Base-by-base conservation (phyloP, 1,140 invertebrate species). In the Cotesia vestalis region DNA sequence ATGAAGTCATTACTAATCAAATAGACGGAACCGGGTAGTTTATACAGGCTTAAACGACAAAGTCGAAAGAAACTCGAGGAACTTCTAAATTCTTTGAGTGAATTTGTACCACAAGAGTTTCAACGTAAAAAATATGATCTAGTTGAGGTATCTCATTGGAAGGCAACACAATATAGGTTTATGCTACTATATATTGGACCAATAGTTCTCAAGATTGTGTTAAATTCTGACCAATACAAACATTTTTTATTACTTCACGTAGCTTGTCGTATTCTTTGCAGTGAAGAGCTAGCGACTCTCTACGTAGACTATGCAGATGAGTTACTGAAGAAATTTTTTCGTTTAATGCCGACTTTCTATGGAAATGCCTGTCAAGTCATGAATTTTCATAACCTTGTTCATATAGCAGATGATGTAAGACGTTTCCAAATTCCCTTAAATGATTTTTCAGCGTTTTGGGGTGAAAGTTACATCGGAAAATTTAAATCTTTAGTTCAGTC, bases 381-480 rank as follows among this genome's bases (percentile, higher is more conserved):
- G 34, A 76, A 72, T 67, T 66, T 76, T 17, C 75, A 77, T 63
- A 76, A 74, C 73, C 38, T 74, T 0, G 71, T 76, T 14, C 72
- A 76, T 40, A n/a, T 73, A 38, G 62, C 72, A 4, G 76, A 77
- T 62, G 74, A 77, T 64, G 74, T 73, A 4, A 69, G 55, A 55
- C 4, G 72, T 55, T 62, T 77, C n/a, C 1, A 75, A 66, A 34
- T 57, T 8, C 69, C 69, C 3, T 52, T 77, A 35, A 64, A 64
- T 12, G 38, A 35, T 8, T 64, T 61, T 63, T 75, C 72, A 12
- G 66, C 76, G 27, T 75, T 77, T 63, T 69, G 67, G 55, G 72
- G 63, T 17, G 71, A 77, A 66, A 77, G 66, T 57, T 72, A 61
- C 27, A 40, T 72, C 6, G 74, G 76, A 1, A 55, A 46, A 59